Conservation (phyloP, 2,113 vertebrate species). For the Probosciger aterrimus region DNA sequence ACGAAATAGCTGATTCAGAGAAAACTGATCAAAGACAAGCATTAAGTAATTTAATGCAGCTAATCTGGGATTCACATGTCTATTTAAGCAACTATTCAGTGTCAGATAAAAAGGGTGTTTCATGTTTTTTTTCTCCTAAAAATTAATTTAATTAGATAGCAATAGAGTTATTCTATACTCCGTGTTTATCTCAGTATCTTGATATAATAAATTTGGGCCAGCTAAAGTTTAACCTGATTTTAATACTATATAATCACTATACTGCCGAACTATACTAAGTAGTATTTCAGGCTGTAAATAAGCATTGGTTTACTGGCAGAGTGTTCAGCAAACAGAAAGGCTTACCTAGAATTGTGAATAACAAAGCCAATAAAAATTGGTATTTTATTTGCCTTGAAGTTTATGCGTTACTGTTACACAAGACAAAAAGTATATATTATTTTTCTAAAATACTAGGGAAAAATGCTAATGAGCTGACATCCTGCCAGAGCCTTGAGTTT, state of each 20-base stretch:
- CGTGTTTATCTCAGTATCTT: not conserved
- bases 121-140: not conserved
- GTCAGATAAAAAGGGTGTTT: not conserved
- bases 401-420: not conserved
- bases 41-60: not conserved
- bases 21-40: not conserved
- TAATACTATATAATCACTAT: not conserved
- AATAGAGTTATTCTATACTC: not conserved
- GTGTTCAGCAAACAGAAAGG: not conserved
- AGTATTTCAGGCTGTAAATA: not conserved
- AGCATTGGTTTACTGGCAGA: not conserved
- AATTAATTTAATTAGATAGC: not conserved
- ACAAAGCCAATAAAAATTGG: not conserved
- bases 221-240: not conserved
- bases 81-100: not conserved
- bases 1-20: not conserved
- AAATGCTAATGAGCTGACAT: not conserved
- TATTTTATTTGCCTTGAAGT: not conserved
- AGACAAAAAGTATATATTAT: not conserved
- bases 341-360: not conserved
- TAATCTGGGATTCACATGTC: not conserved
- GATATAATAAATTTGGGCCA: not conserved
- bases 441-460: not conserved
- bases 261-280: not conserved
- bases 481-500: not conserved